phyloP scores from a whole-genome alignment of 92 coral and sea anemone genomes.

The Porites cylindrica region DNA sequence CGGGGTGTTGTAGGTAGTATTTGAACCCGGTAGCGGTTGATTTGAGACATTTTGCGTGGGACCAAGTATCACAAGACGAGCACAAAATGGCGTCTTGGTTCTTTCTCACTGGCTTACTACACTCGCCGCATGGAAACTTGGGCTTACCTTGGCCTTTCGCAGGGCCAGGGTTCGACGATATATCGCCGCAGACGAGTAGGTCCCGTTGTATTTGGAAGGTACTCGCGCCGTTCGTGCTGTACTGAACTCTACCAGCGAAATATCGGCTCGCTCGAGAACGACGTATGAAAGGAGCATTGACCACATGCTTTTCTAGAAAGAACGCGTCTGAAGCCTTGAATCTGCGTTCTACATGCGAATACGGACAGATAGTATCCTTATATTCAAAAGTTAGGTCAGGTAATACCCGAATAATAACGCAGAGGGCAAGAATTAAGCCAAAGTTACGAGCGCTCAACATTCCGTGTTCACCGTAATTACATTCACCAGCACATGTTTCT shows the following conservation, averaged over 20 bases:
- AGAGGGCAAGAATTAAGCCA: conserved; percentile 47
- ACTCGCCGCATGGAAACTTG: conserved; percentile 54
- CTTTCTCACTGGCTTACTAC: conserved; percentile 51
- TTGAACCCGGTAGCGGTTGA: conserved; percentile 10
- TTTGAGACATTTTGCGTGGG: conserved; percentile 56
- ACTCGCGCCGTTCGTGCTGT: too few relatives aligned
- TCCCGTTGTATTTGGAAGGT: background rate
- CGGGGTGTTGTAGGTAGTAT: conserved; percentile 45
- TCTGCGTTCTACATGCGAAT: conserved; percentile 39
- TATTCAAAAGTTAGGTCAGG: conserved; percentile 50
- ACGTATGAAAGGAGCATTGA: too few relatives aligned
- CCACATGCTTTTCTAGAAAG: conserved; percentile 23
- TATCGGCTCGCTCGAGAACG: too few relatives aligned
- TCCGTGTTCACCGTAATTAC: background rate
- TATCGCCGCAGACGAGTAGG: conserved; percentile 43
- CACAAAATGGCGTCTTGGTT: conserved; percentile 71
- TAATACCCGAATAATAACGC: conserved; percentile 45
- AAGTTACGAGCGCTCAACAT: conserved; percentile 52
- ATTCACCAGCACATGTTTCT: too few relatives aligned
- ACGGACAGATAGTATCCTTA: conserved; percentile 34
- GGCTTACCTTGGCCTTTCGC: conserved; percentile 29
- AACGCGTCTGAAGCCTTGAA: background rate
- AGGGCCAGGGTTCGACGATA: conserved; percentile 38
- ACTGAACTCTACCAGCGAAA: too few relatives aligned
- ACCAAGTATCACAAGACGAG: conserved; percentile 2